phyloP scores from a whole-genome alignment of 2,888 invertebrate species.

The Steinernema carpocapsae region DNA sequence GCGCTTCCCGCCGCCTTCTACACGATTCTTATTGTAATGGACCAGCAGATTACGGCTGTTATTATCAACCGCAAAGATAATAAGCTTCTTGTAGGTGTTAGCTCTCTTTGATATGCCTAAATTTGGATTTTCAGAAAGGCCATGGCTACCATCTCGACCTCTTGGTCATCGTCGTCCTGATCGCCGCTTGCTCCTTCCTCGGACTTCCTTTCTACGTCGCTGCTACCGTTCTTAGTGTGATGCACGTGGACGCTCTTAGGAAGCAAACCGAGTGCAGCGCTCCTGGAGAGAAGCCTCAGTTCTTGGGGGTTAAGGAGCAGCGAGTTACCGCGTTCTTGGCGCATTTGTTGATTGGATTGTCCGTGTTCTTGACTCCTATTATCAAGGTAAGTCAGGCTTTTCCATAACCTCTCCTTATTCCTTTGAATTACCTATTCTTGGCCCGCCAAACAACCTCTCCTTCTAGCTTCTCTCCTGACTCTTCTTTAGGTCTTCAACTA shows the following conservation, averaged over 20 bases:
- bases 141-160: conserved; percentile 94
- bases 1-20: conserved; percentile 71
- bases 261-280: conserved; percentile 83
- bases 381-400: conserved; percentile 49
- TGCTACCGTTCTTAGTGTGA: conserved; percentile 83
- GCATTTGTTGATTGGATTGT: conserved; percentile 75
- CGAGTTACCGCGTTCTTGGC: conserved; percentile 83
- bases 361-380: conserved; percentile 70
- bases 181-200: conserved; percentile 81
- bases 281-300: conserved; percentile 90
- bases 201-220: conserved; percentile 96
- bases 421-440: not conserved
- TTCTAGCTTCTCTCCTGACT: not conserved
- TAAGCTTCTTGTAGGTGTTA: conserved; percentile 69
- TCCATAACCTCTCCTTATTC: not conserved
- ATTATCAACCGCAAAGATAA: conserved; percentile 72
- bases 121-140: conserved; percentile 79
- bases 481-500: no score
- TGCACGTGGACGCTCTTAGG: conserved; percentile 89
- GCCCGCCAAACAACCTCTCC: conserved; percentile 69
- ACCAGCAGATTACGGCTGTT: conserved; percentile 73
- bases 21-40: conserved; percentile 72
- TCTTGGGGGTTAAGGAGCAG: conserved; percentile 73
- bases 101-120: not conserved
- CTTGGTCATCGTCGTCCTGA: conserved; percentile 83